Conservation (phyloP, 2,888 invertebrate species). For the Meta bourneti region DNA sequence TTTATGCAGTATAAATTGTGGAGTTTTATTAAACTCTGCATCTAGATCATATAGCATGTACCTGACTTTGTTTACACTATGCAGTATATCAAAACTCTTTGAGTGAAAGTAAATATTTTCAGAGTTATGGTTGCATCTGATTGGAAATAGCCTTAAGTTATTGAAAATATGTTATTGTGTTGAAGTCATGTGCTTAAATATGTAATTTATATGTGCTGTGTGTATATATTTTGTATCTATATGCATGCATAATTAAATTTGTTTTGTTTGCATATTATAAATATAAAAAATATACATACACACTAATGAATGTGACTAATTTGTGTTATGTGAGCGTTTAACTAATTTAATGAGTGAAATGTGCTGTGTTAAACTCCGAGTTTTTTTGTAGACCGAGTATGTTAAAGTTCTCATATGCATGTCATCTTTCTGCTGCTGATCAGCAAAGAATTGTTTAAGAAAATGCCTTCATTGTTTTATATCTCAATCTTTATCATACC, state of each 20-base stretch:
- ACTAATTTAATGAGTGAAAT: slow-evolving; percentile 21
- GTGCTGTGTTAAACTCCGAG: slow-evolving; percentile 9
- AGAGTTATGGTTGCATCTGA: slow-evolving; percentile 11
- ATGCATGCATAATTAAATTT: not conserved
- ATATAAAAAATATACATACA: not conserved
- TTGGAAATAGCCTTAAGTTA: slow-evolving; percentile 14
- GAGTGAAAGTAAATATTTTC: slow-evolving; percentile 13
- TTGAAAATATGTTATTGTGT: too few relatives aligned
- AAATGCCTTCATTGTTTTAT: slow-evolving; percentile 71
- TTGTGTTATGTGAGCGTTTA: slow-evolving; percentile 10
- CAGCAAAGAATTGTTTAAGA: slow-evolving; percentile 43
- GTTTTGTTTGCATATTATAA: not conserved
- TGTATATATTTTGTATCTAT: not conserved
- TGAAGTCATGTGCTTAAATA: too few relatives aligned
- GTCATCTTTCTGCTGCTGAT: slow-evolving; percentile 37
- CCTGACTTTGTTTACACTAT: slow-evolving; percentile 35
- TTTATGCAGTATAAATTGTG: not conserved
- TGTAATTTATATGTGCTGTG: not conserved
- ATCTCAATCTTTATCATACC: slow-evolving; percentile 53
- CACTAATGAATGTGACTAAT: slow-evolving; percentile 1
- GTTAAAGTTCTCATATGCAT: slow-evolving; percentile 18
- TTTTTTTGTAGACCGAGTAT: not conserved
- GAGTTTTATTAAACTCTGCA: slow-evolving; percentile 2
- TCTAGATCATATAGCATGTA: not conserved
- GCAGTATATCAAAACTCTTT: slow-evolving; percentile 26